Evolutionary conservation across 2,113 vertebrate species (phyloP), one percentile per base, ranked within the genome.

Genomic region (Petroica traversi): DNA sequence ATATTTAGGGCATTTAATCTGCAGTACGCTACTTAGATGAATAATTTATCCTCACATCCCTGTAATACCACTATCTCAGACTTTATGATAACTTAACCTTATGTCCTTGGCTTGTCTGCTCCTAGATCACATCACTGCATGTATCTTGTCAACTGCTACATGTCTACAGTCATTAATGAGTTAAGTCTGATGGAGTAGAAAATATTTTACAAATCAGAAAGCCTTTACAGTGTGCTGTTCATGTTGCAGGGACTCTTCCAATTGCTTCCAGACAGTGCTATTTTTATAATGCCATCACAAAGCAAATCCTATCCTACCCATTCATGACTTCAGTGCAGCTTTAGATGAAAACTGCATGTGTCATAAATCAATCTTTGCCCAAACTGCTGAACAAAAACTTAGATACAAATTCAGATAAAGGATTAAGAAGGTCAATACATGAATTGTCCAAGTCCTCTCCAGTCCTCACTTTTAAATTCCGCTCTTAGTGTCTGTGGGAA

Each of bases 241-340:
- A 79, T 93, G 85, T 94, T 90, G 86, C 75, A 94, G 55, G 22
- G 25, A 40, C 81, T 82, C 46, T 89, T 95, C 82, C 96, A 96
- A 97, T 95, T 95, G 69, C 92, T 97, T 97, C 95, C 97, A 98
- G 97, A 94, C 75, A 84, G 24, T 15, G 69, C 80, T 95, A 94
- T 97, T 97, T 98, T 96, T 97, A 73, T 49, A 77, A 68, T 73
- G 95, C 72, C 82, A 83, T 79, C 95, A 89, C 74, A 82, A 78
- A 97, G 43, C 25, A 92, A 92, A 95, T 77, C 84, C 62, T 95
- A 40, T 59, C 94, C 77, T 51, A 61, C 17, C 55, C 29, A 16
- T 63, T 94, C 17, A 20, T 61, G 43, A 51, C 51, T 82, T 83
- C 81, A 69, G 81, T 67, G 58, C 71, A 80, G 45, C 18, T 94